Conservation (phyloP, 2,113 vertebrate species). For the Coptodon rendalli region DNA sequence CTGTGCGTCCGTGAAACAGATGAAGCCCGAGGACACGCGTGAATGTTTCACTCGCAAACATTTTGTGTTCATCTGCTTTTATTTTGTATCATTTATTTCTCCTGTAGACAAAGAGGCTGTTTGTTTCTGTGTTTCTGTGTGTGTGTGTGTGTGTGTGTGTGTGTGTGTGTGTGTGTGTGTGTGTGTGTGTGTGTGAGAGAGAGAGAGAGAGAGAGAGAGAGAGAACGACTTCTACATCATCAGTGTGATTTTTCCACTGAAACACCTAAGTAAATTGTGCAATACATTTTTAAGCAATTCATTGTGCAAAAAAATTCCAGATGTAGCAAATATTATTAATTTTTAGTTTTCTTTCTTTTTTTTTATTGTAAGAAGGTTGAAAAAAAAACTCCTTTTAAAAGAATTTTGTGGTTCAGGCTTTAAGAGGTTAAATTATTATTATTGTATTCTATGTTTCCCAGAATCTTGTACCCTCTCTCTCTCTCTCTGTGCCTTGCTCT, state of each 20-base stretch:
- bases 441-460: background rate
- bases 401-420: background rate
- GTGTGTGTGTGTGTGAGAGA: too few species aligned
- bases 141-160: background rate
- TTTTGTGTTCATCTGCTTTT: background rate
- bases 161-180: background rate
- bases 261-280: background rate
- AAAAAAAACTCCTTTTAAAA: background rate
- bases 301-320: background rate
- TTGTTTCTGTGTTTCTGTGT: rapidly evolving
- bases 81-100: background rate
- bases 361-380: background rate
- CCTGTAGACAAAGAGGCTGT: background rate
- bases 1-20: background rate
- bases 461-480: background rate
- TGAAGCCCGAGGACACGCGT: background rate
- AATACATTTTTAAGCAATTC: background rate
- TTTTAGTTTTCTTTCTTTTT: background rate
- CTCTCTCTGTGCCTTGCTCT: background rate
- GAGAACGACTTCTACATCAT: background rate
- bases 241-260: background rate
- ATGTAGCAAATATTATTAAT: background rate
- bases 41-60: background rate
- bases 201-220: background rate
- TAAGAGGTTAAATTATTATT: background rate